Evolutionary conservation across 2,113 vertebrate genomes (phyloP).

Genomic region (Hippopotamus amphibius): DNA sequence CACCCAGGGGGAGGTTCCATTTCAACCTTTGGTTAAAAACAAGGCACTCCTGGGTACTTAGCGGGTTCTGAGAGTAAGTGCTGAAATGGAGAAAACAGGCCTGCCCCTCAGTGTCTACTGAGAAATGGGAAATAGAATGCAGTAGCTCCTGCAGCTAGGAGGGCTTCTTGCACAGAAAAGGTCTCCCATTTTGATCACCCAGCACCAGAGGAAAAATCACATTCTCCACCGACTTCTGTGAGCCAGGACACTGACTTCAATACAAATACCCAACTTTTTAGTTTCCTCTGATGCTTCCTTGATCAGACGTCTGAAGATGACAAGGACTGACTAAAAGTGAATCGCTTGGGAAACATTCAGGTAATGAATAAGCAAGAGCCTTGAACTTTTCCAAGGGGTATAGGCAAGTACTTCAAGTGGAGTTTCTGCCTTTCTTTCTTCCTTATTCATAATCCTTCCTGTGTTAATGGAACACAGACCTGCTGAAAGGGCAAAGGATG

Average conservation of each 20-base stretch:
- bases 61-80: background rate
- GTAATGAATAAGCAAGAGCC: conserved; percentile 8
- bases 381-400: conserved; percentile 53
- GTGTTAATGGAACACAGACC: background rate
- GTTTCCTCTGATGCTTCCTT: conserved; percentile 23
- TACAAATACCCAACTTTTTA: background rate
- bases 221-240: background rate
- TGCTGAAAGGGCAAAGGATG: background rate
- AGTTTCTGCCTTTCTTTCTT: conserved; percentile 37
- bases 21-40: conserved; percentile 14
- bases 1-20: conserved; percentile 39
- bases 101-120: background rate
- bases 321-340: background rate
- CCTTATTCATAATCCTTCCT: background rate
- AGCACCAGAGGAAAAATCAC: background rate
- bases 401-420: background rate
- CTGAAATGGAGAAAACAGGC: background rate
- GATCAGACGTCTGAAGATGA: background rate
- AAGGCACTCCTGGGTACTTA: background rate
- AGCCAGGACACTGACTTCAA: background rate
- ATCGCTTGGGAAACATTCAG: background rate
- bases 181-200: background rate
- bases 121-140: background rate
- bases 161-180: background rate
- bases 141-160: background rate